Conservation (phyloP, 2,888 invertebrate species). For the Corythucha ciliata region DNA sequence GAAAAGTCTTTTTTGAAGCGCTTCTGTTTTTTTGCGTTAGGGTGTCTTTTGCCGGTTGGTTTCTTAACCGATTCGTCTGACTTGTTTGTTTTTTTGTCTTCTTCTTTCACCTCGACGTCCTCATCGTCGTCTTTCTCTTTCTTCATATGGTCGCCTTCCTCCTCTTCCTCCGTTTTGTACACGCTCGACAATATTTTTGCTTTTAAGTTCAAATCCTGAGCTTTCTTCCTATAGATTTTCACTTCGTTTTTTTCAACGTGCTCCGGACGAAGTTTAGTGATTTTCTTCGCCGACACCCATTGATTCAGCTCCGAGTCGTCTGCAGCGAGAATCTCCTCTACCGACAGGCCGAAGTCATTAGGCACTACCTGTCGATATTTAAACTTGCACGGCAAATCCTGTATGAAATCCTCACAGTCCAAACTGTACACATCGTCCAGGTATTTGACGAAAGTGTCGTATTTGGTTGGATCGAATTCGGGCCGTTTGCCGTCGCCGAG, state of each 20-base stretch:
- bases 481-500: slow-evolving; percentile 65
- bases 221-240: slow-evolving; percentile 62
- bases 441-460: slow-evolving; percentile 72
- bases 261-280: slow-evolving; percentile 65
- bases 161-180: slow-evolving; percentile 44
- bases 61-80: no score
- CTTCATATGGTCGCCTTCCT: slow-evolving; percentile 29
- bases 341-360: slow-evolving; percentile 81
- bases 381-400: slow-evolving; percentile 81
- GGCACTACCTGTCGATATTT: slow-evolving; percentile 83
- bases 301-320: slow-evolving; percentile 88
- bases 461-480: slow-evolving; percentile 62
- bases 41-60: no score
- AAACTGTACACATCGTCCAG: slow-evolving; percentile 91
- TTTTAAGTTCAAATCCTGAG: slow-evolving; percentile 62
- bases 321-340: slow-evolving; percentile 87
- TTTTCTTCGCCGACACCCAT: slow-evolving; percentile 88
- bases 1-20: no score
- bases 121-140: slow-evolving; percentile 22
- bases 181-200: slow-evolving; percentile 69
- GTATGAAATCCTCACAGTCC: slow-evolving; percentile 93
- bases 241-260: slow-evolving; percentile 72
- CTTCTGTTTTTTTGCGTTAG: no score
- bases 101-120: no score
- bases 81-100: slow-evolving; percentile 36